Percentiles rank a stretch among this genome's conserved stretches.
These are phyloP conservation scores for Geococcyx californianus DNA, from an alignment of 2,113 vertebrate species.

Conservation along the genomic window DNA sequence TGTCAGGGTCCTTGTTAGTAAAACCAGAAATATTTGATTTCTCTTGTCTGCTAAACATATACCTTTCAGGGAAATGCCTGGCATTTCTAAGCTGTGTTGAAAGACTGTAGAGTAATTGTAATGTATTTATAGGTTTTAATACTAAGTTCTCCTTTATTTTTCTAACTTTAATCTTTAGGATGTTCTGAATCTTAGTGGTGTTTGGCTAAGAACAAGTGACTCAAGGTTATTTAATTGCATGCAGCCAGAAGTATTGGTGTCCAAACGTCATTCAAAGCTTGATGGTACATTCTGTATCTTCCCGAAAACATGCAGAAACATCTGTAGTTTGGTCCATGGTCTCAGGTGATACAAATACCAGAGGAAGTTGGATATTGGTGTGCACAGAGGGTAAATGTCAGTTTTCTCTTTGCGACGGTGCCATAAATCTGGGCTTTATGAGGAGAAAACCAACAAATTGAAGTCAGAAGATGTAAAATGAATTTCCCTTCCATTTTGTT, in stretches of 20 bases:
- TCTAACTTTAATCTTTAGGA: neutral
- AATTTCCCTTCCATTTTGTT: neutral
- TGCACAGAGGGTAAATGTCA: neutral
- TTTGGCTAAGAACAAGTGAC: neutral
- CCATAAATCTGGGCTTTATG: neutral
- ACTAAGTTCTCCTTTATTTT: neutral
- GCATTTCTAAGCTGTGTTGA: neutral
- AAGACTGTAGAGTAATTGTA: neutral
- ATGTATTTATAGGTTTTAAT: neutral
- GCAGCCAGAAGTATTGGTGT: neutral
- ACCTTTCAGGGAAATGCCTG: neutral
- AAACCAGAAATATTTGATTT: neutral
- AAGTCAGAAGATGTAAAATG: neutral
- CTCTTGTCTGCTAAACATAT: neutral
- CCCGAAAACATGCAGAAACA: neutral
- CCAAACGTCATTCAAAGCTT: neutral
- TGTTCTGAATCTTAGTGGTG: neutral
- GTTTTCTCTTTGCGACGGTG: neutral
- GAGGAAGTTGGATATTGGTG: neutral
- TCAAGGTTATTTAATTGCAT: neutral
- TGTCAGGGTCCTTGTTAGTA: neutral
- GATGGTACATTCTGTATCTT: neutral
- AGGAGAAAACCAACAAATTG: neutral
- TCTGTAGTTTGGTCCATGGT: neutral
- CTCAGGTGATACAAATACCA: neutral